These are phyloP conservation scores for Glossophaga mutica DNA, from an alignment of 2,797 vertebrate genomes.

Conservation along the genomic window DNA sequence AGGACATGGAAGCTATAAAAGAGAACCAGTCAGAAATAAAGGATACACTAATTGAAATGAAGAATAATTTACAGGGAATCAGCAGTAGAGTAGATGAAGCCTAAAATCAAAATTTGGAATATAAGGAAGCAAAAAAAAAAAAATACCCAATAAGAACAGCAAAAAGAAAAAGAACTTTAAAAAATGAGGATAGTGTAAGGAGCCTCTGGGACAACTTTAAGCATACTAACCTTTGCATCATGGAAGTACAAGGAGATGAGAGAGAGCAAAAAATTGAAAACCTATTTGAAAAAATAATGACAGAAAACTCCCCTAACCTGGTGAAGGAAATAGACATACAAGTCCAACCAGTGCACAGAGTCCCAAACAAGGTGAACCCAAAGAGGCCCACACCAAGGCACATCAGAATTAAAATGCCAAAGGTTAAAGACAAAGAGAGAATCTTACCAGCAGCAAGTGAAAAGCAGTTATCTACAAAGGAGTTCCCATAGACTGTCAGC, in stretches of 20 bases:
- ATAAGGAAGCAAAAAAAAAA: background rate
- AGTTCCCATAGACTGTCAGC: background rate
- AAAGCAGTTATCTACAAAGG: background rate
- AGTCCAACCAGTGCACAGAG: background rate
- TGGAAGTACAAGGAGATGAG: background rate
- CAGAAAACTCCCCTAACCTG: background rate
- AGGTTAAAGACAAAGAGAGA: background rate
- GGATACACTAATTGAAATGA: background rate
- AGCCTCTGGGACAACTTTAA: background rate
- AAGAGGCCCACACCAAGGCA: background rate
- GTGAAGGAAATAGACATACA: background rate
- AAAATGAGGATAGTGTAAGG: background rate
- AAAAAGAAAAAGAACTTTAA: background rate
- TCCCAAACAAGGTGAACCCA: background rate
- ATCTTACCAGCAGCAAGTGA: background rate
- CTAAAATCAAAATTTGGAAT: background rate
- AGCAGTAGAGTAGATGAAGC: background rate
- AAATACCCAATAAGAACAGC: background rate
- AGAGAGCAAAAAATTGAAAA: background rate
- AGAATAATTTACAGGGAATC: background rate
- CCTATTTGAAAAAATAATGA: background rate
- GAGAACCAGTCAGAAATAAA: background rate
- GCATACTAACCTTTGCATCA: background rate
- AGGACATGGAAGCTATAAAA: background rate
- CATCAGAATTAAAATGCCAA: background rate